Evolutionary conservation across 2,888 invertebrate genomes (phyloP), one percentile per base, ranked within the genome.

Genomic region (Drosophila cyrtoloma): DNA sequence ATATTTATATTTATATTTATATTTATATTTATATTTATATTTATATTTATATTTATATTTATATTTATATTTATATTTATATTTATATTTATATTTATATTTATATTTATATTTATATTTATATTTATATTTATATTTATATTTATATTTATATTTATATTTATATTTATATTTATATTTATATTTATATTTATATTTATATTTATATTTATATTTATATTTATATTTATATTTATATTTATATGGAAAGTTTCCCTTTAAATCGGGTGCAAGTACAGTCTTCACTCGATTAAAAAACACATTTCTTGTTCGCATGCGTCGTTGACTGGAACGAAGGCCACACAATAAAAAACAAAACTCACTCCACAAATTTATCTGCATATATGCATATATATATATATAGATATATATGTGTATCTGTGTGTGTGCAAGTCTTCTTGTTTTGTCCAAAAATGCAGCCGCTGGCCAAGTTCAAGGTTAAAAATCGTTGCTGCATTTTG

Each of bases 381-480:
- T 26, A 16, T 12, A 42, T 5, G n/a, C 5, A 22, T 6, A 47
- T 7, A 47, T 7, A 47, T 7, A 44, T 0, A 22, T 39, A 22
- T 10, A 42, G 22, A 12, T 12, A 22, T 14, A 14, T 3, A 2
- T 33, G 33, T 33, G 33, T 39, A 5, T 39, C 4, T 10, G 6
- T 44, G 0, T 22, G 3, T 26, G 16, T 26, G 22, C 3, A 10
- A 26, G 28, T 50, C 28, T 50, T 5, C 3, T 39, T 30, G 37
- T 1, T 62, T n/a, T 32, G 39, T 37, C 70, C 35, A 12, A 33
- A 59, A 60, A 66, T 77, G 71, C 78, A 77, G 53, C 60, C 56
- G 55, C 47, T 64, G 42, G 57, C 50, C 70, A 83, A 83, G 83
- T 83, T 83, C 83, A 83, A 83, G 83, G 83, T 86, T 79, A 83